Conservation (phyloP, 1,140 invertebrate species). For the Drosophila neocordata region DNA sequence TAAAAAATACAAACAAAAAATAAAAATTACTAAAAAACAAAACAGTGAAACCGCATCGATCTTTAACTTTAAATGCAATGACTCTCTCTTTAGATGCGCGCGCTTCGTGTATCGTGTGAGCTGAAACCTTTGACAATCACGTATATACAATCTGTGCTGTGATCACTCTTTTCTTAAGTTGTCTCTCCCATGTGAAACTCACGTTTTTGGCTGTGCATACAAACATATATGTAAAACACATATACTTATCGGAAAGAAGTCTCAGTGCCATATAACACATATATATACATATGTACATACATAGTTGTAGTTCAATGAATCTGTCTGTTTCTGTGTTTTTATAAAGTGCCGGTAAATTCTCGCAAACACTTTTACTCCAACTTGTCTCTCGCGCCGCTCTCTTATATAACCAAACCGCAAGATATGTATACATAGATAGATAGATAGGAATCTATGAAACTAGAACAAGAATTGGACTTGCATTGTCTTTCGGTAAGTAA, state of each 20-base stretch:
- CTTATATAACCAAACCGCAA: conserved; percentile 41
- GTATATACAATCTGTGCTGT: neutral
- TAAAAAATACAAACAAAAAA: neutral
- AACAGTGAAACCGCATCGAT: neutral
- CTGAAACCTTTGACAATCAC: neutral
- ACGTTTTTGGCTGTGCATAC: conserved; percentile 12
- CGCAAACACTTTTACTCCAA: conserved; percentile 6
- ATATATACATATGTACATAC: neutral
- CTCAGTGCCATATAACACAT: conserved; percentile 1
- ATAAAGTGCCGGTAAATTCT: conserved; percentile 15
- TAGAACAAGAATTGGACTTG: conserved; percentile 27
- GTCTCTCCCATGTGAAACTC: conserved; percentile 6
- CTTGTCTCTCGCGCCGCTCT: neutral
- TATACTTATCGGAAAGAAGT: neutral
- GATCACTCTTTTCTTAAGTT: conserved; percentile 4
- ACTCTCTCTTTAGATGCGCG: conserved; percentile 1
- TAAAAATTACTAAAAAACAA: neutral
- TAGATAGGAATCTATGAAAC: conserved; percentile 25
- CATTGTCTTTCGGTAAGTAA: conserved; percentile 55
- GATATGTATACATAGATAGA: conserved; percentile 6
- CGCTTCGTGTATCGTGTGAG: conserved; percentile 1
- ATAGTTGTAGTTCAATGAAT: neutral
- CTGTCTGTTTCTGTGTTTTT: conserved; percentile 2
- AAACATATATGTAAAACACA: neutral
- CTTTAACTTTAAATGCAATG: conserved; percentile 16